Conservation (phyloP, 2,113 vertebrate genomes). For the Pedionomus torquatus region DNA sequence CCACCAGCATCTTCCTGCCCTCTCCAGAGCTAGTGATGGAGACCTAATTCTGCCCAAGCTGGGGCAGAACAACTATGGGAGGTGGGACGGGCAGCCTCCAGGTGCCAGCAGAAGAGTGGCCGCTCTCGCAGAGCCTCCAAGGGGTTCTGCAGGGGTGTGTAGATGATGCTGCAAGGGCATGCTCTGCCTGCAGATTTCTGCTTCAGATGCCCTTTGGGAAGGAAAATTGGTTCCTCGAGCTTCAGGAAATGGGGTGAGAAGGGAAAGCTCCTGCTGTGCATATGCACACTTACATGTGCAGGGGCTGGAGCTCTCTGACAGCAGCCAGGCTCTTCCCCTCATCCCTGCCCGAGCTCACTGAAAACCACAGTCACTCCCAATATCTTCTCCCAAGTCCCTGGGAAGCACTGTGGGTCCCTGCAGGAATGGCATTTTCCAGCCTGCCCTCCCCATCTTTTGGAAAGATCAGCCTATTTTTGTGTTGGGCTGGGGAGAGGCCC, state of each 20-base stretch:
- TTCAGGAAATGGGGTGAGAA: not conserved
- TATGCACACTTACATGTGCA: accelerated
- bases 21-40: not conserved
- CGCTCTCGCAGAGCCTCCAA: not conserved
- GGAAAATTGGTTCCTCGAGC: not conserved
- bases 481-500: not conserved
- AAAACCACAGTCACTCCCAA: not conserved
- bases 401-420: not conserved
- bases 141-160: accelerated
- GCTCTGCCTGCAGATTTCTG: not conserved
- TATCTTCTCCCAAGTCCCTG: not conserved
- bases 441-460: not conserved
- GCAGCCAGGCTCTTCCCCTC: not conserved
- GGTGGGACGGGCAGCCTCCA: not conserved
- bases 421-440: conserved; percentile 33
- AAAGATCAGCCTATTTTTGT: conserved; percentile 29
- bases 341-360: not conserved
- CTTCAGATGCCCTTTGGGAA: not conserved
- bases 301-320: not conserved
- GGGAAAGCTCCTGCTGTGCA: not conserved
- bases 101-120: not conserved
- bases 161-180: not conserved
- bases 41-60: not conserved
- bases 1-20: accelerated
- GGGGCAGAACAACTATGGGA: not conserved